Evolutionary conservation across 1,140 invertebrate species (phyloP), one percentile per base, ranked within the genome.

Genomic region (Camponotus floridanus): DNA sequence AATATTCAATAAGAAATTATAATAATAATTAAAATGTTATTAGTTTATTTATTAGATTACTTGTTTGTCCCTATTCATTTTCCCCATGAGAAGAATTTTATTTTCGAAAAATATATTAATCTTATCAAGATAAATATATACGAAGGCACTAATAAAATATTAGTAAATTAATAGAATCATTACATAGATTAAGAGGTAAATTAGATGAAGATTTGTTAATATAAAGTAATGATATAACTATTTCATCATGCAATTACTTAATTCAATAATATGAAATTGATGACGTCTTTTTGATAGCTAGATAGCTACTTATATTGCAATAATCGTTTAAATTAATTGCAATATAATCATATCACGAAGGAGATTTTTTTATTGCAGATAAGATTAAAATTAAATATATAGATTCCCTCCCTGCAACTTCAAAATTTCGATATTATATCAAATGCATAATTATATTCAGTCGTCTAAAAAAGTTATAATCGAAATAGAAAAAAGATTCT

Each of bases 321-420:
- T 13, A 67, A 78, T 13, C 33, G 51, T 1, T 68, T 8, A 62
- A 88, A 85, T 80, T 88, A 87, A 84, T 84, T 74, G 62, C 39
- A 13, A 74, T 79, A 79, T 31, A 62, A 73, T 78, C n/a, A 26
- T 70, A 87, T 85, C 73, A 21, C 36, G 15, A 76, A 26, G 0
- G 48, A 48, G 57, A 68, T 42, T 74, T 76, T 76, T 57, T 76
- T 62, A 21, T 42, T 42, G 1, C 55, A 13, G 8, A 15, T 18
- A 1, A 31, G 31, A 61, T 15, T 18, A 45, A 67, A 81, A 79
- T 62, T 11, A n/a, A 26, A 39, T 45, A n/a, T 26, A 31, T 15
- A n/a, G 31, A 11, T 3, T 79, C 8, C 39, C 64, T 39, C 11
- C 42, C 36, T 42, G 1, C 21, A 61, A 18, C 15, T 51, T 3